These are phyloP conservation scores for Picathartes gymnocephalus DNA, from an alignment of 2,113 vertebrate species.

Conservation along the genomic window DNA sequence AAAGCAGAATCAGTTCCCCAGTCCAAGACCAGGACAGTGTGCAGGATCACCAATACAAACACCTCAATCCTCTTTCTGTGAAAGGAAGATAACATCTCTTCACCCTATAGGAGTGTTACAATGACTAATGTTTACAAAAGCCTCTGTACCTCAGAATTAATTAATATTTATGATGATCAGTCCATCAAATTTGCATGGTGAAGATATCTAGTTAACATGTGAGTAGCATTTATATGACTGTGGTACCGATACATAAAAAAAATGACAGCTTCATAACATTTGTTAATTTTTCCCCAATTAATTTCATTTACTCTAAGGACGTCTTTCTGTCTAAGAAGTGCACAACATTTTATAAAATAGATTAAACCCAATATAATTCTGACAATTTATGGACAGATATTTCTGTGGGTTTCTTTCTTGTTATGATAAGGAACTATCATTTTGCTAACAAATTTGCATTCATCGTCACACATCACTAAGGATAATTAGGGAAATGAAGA, in stretches of 20 bases:
- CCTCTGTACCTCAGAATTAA: background rate
- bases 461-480: background rate
- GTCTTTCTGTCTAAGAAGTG: background rate
- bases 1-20: background rate
- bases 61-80: background rate
- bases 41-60: background rate
- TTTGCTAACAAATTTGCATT: slow-evolving; percentile 11
- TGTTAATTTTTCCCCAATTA: slow-evolving; percentile 9
- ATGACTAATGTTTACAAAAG: background rate
- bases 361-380: slow-evolving; percentile 19
- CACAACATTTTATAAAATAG: background rate
- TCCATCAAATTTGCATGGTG: background rate
- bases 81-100: background rate
- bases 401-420: background rate
- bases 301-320: slow-evolving; percentile 36
- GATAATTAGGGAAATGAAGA: background rate
- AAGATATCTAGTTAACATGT: background rate
- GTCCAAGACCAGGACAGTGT: accelerated
- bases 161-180: background rate
- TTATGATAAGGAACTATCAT: background rate
- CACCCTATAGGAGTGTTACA: background rate
- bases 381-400: slow-evolving; percentile 36
- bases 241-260: background rate
- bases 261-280: slow-evolving; percentile 1
- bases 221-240: background rate